Evolutionary conservation across 1,140 invertebrate genomes (phyloP).

Genomic region (Drosophila jambulina): DNA sequence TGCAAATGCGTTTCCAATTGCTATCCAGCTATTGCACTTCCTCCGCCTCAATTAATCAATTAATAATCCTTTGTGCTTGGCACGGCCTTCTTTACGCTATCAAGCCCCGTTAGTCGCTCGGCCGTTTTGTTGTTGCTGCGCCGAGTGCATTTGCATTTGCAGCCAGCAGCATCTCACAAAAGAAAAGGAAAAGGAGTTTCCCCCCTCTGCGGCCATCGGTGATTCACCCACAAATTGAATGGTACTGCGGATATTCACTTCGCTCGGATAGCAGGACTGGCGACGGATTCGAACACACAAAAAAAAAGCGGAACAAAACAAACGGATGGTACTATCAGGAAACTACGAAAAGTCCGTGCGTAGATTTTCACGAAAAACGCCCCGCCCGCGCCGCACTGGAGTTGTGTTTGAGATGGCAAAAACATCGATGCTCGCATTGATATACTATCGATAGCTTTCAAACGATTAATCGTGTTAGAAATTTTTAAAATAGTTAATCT

Average conservation of each 20-base stretch:
- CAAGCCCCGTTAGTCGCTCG: conserved; percentile 16
- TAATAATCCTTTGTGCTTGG: conserved; percentile 7
- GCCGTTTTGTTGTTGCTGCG: conserved; percentile 51
- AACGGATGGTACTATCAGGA: conserved; percentile 52
- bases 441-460: no score
- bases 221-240: conserved; percentile 31
- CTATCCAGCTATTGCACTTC: conserved; percentile 16
- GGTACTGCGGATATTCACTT: conserved; percentile 18
- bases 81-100: neutral
- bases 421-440: no score
- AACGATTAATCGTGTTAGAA: no score
- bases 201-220: conserved; percentile 25
- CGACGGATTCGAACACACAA: conserved; percentile 28
- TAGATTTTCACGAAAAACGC: conserved; percentile 62
- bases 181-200: conserved; percentile 16
- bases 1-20: conserved; percentile 52
- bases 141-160: conserved; percentile 40
- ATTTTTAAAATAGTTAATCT: no score
- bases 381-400: conserved; percentile 35
- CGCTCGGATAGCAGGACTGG: conserved; percentile 6
- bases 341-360: conserved; percentile 60
- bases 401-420: neutral
- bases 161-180: conserved; percentile 34
- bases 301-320: conserved; percentile 50
- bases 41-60: conserved; percentile 10